Evolutionary conservation across 2,797 vertebrate genomes (phyloP).

Genomic region (Pristis pectinata): DNA sequence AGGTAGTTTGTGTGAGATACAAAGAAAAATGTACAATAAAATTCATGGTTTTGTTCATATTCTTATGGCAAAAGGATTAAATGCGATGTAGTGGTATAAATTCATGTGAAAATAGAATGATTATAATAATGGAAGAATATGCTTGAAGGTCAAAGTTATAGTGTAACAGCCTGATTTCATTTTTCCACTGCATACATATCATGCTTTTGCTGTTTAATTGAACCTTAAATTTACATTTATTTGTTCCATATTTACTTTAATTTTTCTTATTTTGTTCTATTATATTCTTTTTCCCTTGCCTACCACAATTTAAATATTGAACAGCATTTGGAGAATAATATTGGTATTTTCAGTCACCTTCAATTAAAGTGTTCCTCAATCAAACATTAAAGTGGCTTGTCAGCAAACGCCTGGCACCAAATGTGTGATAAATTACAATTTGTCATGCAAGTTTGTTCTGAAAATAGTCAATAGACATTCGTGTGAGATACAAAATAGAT

Average conservation of each 20-base stretch:
- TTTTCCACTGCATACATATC: neutral
- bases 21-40: neutral
- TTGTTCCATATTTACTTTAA: slow-evolving; percentile 2
- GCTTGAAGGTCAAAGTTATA: neutral
- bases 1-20: neutral
- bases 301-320: neutral
- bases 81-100: neutral
- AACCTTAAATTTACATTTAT: neutral
- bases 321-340: neutral
- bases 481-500: neutral
- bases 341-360: neutral
- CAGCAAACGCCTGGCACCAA: neutral
- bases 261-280: neutral
- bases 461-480: neutral
- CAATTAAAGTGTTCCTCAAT: neutral
- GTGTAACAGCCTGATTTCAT: neutral
- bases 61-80: neutral
- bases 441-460: neutral
- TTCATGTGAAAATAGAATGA: neutral
- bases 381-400: neutral
- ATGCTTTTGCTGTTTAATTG: neutral
- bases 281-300: neutral
- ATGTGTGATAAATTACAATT: neutral
- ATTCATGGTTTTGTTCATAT: neutral
- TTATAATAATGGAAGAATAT: neutral